Percentiles rank a stretch among this genome's conserved stretches.
These are phyloP conservation scores for Tiphia femorata DNA, from an alignment of 2,888 invertebrate genomes.

Conservation along the genomic window DNA sequence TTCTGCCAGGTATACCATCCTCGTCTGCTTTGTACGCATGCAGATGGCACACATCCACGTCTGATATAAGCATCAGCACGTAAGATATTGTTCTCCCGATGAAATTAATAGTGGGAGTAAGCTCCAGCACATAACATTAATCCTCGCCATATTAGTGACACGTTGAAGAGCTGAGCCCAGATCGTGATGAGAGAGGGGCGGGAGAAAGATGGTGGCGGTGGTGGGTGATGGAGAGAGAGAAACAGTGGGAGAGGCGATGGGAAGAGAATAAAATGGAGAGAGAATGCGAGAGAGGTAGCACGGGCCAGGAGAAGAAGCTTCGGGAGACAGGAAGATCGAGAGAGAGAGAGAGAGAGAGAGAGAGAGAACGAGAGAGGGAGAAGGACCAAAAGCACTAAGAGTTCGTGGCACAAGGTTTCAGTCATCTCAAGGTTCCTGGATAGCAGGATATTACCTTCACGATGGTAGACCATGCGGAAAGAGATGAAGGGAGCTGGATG, in stretches of 20 bases:
- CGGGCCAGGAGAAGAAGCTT: conserved; percentile 8
- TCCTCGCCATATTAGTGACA: conserved; percentile 59
- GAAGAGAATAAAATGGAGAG: conserved; percentile 15
- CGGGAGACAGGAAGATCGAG: conserved; percentile 14
- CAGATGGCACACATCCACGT: conserved; percentile 19
- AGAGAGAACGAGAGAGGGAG: conserved; percentile 11
- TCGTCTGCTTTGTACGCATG: conserved; percentile 15
- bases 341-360: conserved; percentile 22
- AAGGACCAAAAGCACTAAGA: conserved; percentile 24
- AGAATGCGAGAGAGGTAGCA: conserved; percentile 14
- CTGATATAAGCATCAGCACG: conserved; percentile 35
- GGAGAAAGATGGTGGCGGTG: no score
- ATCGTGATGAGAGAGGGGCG: conserved; percentile 17
- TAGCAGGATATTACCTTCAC: conserved; percentile 53
- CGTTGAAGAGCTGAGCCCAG: conserved; percentile 42
- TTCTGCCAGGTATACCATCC: no score
- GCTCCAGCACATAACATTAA: conserved; percentile 60
- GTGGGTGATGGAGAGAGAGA: conserved; percentile 8
- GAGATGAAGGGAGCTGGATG: not conserved
- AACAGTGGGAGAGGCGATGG: conserved; percentile 10
- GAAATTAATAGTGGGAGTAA: conserved; percentile 63
- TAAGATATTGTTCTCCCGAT: conserved; percentile 62
- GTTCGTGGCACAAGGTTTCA: conserved; percentile 34
- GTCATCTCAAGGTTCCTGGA: conserved; percentile 37
- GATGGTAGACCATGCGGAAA: conserved; percentile 21